Conservation (phyloP, 2,888 invertebrate species). For the Zygogramma bicolorata region DNA sequence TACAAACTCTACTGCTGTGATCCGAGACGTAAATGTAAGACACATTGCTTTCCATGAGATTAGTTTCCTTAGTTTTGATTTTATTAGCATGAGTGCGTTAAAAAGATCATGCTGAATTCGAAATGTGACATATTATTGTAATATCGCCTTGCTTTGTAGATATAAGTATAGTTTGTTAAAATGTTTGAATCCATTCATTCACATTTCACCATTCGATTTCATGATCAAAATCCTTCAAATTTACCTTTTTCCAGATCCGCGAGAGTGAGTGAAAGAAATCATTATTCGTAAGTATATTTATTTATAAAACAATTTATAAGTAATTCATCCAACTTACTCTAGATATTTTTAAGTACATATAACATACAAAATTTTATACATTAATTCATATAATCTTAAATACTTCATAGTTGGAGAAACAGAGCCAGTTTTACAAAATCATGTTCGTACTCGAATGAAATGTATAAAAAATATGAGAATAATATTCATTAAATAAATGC, state of each 20-base stretch:
- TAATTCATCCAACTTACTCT: constrained; percentile 60
- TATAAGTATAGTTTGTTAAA: too few relatives aligned
- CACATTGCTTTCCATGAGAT: too few relatives aligned
- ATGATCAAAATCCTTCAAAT: too few relatives aligned
- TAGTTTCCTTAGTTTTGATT: too few relatives aligned
- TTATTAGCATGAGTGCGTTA: too few relatives aligned
- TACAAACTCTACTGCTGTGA: too few relatives aligned
- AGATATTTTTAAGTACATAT: constrained; percentile 62
- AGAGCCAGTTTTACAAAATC: constrained; percentile 20
- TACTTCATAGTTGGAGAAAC: constrained; percentile 2
- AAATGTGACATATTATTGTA: too few relatives aligned
- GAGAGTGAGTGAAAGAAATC: neutral
- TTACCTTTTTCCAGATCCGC: neutral
- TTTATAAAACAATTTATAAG: constrained; percentile 66
- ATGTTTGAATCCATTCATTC: neutral
- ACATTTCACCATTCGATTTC: too few relatives aligned
- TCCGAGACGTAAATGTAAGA: too few relatives aligned
- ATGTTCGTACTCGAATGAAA: neutral
- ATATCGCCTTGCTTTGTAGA: too few relatives aligned
- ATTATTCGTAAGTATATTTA: constrained; percentile 54
- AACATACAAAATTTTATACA: constrained; percentile 62
- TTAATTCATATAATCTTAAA: constrained; percentile 15
- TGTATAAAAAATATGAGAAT: constrained; percentile 16
- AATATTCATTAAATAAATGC: constrained; percentile 10
- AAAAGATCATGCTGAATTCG: too few relatives aligned